Evolutionary conservation across 2,797 vertebrate genomes (phyloP), one percentile per base, ranked within the genome.

Genomic region (Pseudochromis fuscus): DNA sequence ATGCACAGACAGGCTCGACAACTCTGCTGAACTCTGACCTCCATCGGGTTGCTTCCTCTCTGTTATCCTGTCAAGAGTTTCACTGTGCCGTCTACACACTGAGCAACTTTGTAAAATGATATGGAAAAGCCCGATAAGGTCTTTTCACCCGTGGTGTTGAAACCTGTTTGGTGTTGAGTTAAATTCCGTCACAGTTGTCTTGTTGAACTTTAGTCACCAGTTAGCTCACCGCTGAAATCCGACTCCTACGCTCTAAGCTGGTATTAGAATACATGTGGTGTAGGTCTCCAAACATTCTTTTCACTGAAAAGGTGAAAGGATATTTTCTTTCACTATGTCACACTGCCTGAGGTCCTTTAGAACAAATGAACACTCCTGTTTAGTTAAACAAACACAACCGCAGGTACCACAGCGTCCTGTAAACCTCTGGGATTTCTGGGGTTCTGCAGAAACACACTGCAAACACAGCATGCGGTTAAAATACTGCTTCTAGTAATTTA

Each of bases 71-170:
- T 63, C 19, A n/a, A 6, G 16, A 49, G 46, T 71, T 50, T 76
- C 67, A 19, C 46, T 57, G 15, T 45, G 50, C 24, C 52, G 48
- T 68, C 48, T 24, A 23, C 28, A 52, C 24, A 24, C 67, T 82
- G 67, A 78, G 24, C 63, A 49, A 33, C 56, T 4, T n/a, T 67
- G 87, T 88, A 79, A 89, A 83, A 23, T 4, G 78, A 88, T 88
- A 75, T 21, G 31, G 48, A 15, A 67, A 62, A 37, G 46, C 57
- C 50, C 15, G 3, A 45, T 42, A 25, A 21, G 25, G 72, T 19
- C 51, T 72, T 71, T 79, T 74, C 49, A 69, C 13, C 38, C 21
- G 50, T 8, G 18, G 9, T 49, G 12, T 51, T 19, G 35, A 79
- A 81, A 90, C 83, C 84, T 66, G 83, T 91, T 78, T 74, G 62